These are phyloP conservation scores for Rhabdomys pumilio DNA, from an alignment of 2,797 vertebrate genomes.

Conservation along the genomic window DNA sequence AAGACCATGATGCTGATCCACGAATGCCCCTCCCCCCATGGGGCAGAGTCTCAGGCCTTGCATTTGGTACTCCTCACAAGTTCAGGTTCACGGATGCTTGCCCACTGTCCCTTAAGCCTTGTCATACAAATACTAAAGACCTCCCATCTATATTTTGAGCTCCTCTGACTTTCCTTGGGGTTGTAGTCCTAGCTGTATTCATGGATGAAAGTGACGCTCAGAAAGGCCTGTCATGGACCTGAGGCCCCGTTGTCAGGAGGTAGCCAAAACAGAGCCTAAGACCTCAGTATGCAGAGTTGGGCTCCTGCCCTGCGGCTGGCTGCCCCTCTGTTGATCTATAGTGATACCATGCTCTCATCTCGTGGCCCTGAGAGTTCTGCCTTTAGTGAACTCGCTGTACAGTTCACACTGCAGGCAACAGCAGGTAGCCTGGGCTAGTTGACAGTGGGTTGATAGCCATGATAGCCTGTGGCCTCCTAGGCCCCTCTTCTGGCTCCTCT, in stretches of 20 bases:
- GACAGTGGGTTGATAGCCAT: too few species aligned
- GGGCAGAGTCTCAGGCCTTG: not conserved
- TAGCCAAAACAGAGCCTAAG: not conserved
- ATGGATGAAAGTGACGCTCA: not conserved
- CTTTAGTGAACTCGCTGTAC: not conserved
- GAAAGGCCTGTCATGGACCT: not conserved
- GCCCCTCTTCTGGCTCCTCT: not conserved
- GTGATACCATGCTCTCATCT: not conserved
- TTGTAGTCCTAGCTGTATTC: not conserved
- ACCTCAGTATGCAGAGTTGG: not conserved
- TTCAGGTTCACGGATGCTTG: not conserved
- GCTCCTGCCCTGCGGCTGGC: not conserved
- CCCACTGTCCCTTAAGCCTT: not conserved
- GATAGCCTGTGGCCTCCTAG: not conserved
- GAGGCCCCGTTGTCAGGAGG: not conserved
- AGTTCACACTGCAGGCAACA: too few species aligned
- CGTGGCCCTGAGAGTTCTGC: rapidly evolving
- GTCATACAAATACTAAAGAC: not conserved
- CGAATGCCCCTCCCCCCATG: not conserved
- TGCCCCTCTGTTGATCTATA: not conserved
- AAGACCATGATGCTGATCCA: not conserved
- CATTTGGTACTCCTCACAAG: not conserved
- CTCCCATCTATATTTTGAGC: not conserved
- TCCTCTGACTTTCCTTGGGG: not conserved
- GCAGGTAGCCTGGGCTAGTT: too few species aligned